Percentiles rank a stretch among this genome's conserved stretches.
Conservation (phyloP, 2,888 invertebrate genomes). For the Cryptocheilus praepositus region DNA sequence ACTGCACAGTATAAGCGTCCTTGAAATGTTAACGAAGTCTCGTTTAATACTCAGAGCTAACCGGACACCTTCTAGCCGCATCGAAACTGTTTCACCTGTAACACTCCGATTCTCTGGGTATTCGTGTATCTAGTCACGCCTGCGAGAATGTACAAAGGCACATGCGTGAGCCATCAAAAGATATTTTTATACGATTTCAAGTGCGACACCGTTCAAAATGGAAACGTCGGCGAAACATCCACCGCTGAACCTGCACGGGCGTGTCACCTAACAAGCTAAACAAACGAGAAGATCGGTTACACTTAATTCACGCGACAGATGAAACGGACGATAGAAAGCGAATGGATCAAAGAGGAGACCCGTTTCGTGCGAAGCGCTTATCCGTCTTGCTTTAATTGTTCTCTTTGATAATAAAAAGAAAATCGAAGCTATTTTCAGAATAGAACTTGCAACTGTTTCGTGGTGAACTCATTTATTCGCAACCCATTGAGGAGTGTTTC, state of each 20-base stretch:
- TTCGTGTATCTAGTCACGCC: conserved; percentile 57
- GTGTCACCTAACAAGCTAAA: too few relatives aligned
- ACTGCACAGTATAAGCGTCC: too few relatives aligned
- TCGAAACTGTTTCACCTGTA: conserved; percentile 15
- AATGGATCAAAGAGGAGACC: background rate
- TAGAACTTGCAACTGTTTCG: too few relatives aligned
- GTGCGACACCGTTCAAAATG: background rate
- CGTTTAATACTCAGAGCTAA: background rate
- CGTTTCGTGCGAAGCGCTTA: conserved; percentile 8
- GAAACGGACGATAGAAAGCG: background rate
- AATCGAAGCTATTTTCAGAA: background rate
- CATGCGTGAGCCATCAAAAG: conserved; percentile 5
- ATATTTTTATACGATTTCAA: background rate
- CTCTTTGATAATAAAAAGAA: conserved; percentile 10
- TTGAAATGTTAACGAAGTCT: background rate
- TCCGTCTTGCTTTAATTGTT: conserved; percentile 14
- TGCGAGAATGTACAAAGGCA: conserved; percentile 54
- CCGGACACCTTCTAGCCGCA: background rate
- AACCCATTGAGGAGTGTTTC: too few relatives aligned
- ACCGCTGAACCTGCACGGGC: too few relatives aligned
- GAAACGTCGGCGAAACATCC: conserved; percentile 5
- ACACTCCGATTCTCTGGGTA: conserved; percentile 43
- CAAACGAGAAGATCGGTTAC: background rate
- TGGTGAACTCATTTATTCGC: too few relatives aligned
- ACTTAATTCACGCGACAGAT: background rate